phyloP scores from a whole-genome alignment of 2,797 vertebrate species.

The Hapalemur alaotrensis region DNA sequence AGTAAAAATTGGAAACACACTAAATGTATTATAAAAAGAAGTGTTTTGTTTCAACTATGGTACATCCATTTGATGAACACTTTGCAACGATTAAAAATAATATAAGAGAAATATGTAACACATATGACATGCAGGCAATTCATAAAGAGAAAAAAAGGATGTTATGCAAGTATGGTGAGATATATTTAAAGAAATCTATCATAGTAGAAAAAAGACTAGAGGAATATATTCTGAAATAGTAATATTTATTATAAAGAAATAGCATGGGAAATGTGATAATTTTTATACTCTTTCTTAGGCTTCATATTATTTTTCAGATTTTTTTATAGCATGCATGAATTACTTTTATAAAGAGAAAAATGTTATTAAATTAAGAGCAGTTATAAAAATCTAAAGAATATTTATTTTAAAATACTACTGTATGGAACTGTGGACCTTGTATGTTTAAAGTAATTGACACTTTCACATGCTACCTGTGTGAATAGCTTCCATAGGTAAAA shows the following conservation, averaged over 20 bases:
- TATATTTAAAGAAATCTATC: background rate
- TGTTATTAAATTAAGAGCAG: background rate
- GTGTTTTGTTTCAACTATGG: background rate
- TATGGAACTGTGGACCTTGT: background rate
- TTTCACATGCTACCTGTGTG: background rate
- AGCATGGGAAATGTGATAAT: background rate
- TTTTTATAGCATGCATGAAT: constrained; percentile 25
- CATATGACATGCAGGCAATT: background rate
- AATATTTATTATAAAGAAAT: constrained; percentile 18
- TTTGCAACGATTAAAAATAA: constrained; percentile 34
- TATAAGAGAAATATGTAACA: background rate
- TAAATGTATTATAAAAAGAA: background rate
- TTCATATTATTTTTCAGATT: constrained; percentile 33
- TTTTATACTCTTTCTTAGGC: background rate
- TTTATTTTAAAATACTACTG: background rate
- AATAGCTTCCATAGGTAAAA: constrained; percentile 12
- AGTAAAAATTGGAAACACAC: background rate
- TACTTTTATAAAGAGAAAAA: constrained; percentile 12
- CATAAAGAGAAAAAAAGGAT: background rate
- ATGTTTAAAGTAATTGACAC: background rate
- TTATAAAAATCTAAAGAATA: background rate
- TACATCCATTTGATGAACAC: background rate
- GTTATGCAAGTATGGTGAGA: background rate
- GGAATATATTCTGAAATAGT: constrained; percentile 5
- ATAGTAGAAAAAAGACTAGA: background rate